Percentiles rank a stretch among this genome's conserved stretches.
Evolutionary conservation across 2,113 vertebrate species (phyloP).

Genomic region (Peromyscus leucopus): DNA sequence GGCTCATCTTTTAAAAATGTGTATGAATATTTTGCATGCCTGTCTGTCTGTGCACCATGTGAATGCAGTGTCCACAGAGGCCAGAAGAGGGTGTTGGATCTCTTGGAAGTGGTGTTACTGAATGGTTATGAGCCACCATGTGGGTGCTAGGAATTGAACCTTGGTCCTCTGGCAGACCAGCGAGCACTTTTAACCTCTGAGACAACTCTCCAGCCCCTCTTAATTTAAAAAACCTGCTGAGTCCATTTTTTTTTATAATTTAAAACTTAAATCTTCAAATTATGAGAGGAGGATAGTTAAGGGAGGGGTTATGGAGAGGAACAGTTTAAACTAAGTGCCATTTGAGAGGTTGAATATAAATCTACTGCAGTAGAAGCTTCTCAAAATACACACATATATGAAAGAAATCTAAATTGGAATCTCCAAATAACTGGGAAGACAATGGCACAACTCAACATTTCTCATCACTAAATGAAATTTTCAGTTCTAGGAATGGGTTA

Average conservation of each 20-base stretch:
- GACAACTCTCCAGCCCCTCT: background rate
- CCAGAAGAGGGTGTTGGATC: background rate
- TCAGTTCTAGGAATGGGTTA: background rate
- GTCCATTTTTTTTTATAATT: conserved; percentile 4
- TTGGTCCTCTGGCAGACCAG: background rate
- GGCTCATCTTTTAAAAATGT: background rate
- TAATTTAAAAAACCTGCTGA: background rate
- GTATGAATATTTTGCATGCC: background rate
- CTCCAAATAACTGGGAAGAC: background rate
- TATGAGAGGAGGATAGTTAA: background rate
- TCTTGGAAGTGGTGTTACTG: background rate
- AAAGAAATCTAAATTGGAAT: background rate
- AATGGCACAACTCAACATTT: background rate
- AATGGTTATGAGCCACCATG: background rate
- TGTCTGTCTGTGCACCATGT: background rate
- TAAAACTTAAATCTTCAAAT: conserved; percentile 2
- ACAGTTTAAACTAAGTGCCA: background rate
- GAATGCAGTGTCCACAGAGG: background rate
- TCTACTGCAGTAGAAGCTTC: background rate
- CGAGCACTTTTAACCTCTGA: background rate
- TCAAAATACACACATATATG: background rate
- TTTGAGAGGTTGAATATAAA: background rate
- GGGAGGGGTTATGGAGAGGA: background rate
- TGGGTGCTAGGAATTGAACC: background rate
- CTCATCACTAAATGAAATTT: background rate